Conservation (phyloP, 2,797 vertebrate species). For the Eulemur albifrons region DNA sequence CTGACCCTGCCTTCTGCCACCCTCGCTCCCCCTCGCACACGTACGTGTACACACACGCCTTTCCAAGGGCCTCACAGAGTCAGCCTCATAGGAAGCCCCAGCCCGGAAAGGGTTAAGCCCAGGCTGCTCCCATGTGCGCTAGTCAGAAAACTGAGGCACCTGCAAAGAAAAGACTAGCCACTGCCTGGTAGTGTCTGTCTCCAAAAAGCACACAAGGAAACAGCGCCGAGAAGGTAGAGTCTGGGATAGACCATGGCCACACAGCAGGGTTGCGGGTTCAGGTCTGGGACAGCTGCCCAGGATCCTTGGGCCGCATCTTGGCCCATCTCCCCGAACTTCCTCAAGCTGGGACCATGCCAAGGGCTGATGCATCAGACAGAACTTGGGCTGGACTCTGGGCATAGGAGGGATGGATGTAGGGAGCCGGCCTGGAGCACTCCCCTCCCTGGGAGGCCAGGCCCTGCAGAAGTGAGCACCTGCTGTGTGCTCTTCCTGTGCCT, state of each 20-base stretch:
- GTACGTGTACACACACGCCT: neutral
- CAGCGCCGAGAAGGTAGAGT: neutral
- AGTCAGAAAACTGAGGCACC: neutral
- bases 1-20: neutral
- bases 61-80: neutral
- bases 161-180: neutral
- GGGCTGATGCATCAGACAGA: neutral
- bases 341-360: slow-evolving; percentile 27
- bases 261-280: neutral
- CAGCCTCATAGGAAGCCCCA: neutral
- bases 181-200: neutral
- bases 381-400: neutral
- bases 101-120: slow-evolving; percentile 29
- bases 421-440: neutral
- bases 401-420: neutral
- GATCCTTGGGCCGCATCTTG: neutral
- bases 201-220: neutral
- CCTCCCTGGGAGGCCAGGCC: neutral
- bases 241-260: neutral
- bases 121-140: neutral
- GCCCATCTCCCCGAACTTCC: slow-evolving; percentile 7
- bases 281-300: neutral
- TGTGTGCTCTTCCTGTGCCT: slow-evolving; percentile 54
- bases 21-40: neutral
- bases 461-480: slow-evolving; percentile 20